phyloP scores from a whole-genome alignment of 2,797 vertebrate genomes.

The Siniperca undulata region DNA sequence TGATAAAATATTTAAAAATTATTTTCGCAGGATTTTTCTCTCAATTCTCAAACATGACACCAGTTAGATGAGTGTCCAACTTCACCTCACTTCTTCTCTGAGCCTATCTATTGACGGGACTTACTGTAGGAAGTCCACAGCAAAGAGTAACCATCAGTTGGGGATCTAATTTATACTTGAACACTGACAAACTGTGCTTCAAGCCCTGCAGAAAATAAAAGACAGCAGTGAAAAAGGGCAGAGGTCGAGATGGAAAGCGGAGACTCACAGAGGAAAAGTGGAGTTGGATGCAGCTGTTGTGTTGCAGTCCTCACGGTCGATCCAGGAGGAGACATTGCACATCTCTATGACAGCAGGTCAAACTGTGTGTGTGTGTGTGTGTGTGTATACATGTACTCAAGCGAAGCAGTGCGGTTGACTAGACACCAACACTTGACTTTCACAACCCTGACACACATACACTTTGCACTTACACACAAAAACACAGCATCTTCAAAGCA shows the following conservation, averaged over 20 bases:
- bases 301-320: conserved; percentile 54
- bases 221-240: conserved; percentile 4
- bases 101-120: neutral
- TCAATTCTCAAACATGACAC: neutral
- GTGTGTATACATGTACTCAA: conserved; percentile 32
- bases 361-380: conserved; percentile 11
- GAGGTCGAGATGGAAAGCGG: conserved; percentile 5
- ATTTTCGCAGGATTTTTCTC: neutral
- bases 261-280: conserved; percentile 15
- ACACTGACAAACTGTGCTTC: conserved; percentile 25
- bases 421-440: conserved; percentile 63
- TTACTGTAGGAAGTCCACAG: neutral
- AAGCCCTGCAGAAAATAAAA: conserved; percentile 20
- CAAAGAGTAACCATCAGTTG: conserved; percentile 8
- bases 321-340: conserved; percentile 43
- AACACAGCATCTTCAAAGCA: conserved; percentile 18
- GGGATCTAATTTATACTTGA: conserved; percentile 22
- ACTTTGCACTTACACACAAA: conserved; percentile 13
- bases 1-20: neutral
- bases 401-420: conserved; percentile 40
- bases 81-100: neutral
- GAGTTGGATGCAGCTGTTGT: conserved; percentile 50
- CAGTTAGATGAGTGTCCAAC: neutral
- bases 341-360: conserved; percentile 64
- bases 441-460: conserved; percentile 16